These are phyloP conservation scores for Morus bassanus DNA, from an alignment of 2,797 vertebrate genomes.

Conservation along the genomic window DNA sequence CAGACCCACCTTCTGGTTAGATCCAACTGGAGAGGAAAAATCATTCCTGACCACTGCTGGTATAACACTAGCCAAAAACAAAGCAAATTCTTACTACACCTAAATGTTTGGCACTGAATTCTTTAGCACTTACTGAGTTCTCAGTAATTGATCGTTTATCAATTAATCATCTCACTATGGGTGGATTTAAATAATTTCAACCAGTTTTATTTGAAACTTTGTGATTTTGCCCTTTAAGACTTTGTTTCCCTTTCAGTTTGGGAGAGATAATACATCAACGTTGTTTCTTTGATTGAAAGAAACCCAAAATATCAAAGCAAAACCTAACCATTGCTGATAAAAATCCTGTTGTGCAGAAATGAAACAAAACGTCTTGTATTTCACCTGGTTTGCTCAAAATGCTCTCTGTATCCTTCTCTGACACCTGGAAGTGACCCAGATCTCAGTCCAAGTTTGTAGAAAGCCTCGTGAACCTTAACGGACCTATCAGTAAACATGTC, in stretches of 20 bases:
- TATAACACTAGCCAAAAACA: neutral
- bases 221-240: neutral
- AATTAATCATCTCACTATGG: neutral
- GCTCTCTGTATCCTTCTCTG: neutral
- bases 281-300: neutral
- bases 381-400: neutral
- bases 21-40: neutral
- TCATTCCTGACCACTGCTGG: neutral
- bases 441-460: neutral
- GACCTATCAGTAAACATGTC: neutral
- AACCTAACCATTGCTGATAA: neutral
- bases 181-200: neutral
- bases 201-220: neutral
- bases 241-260: neutral
- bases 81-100: neutral
- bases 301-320: neutral
- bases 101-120: neutral
- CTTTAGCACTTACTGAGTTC: neutral
- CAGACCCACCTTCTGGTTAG: neutral
- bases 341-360: neutral
- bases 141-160: neutral
- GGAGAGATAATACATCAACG: neutral
- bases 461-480: neutral
- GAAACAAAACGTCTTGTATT: neutral
- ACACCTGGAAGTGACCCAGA: neutral